Conservation (phyloP, 2,113 vertebrate genomes). For the Platysteira castanea region DNA sequence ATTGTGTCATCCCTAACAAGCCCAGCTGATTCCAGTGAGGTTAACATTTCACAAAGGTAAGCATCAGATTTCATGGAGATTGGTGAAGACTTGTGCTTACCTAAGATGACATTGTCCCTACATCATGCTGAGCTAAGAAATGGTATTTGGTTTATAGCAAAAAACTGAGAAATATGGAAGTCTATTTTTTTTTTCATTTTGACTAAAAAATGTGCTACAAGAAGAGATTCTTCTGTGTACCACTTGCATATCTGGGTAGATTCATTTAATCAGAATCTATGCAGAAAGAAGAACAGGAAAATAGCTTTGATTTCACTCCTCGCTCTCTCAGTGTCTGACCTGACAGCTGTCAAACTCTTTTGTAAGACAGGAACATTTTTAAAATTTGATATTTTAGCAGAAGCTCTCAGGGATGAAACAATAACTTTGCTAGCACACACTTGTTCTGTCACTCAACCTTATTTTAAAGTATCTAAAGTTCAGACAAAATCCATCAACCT, state of each 20-base stretch:
- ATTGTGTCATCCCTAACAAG: not conserved
- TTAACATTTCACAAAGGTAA: not conserved
- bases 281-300: not conserved
- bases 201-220: not conserved
- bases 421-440: not conserved
- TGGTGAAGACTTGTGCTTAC: not conserved
- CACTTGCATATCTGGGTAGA: not conserved
- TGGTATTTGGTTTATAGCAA: not conserved
- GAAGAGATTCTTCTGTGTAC: not conserved
- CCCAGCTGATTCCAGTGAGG: not conserved
- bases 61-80: not conserved
- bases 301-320: not conserved
- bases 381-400: not conserved
- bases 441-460: not conserved
- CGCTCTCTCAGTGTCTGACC: not conserved
- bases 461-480: not conserved
- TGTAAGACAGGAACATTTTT: not conserved
- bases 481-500: not conserved
- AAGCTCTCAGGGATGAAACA: not conserved
- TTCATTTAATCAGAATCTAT: not conserved
- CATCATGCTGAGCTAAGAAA: not conserved
- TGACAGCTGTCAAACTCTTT: not conserved
- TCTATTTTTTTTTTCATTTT: not conserved
- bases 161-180: not conserved
- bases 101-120: not conserved